These are phyloP conservation scores for Drosophila basisetae DNA, from an alignment of 2,888 invertebrate species.

Conservation along the genomic window DNA sequence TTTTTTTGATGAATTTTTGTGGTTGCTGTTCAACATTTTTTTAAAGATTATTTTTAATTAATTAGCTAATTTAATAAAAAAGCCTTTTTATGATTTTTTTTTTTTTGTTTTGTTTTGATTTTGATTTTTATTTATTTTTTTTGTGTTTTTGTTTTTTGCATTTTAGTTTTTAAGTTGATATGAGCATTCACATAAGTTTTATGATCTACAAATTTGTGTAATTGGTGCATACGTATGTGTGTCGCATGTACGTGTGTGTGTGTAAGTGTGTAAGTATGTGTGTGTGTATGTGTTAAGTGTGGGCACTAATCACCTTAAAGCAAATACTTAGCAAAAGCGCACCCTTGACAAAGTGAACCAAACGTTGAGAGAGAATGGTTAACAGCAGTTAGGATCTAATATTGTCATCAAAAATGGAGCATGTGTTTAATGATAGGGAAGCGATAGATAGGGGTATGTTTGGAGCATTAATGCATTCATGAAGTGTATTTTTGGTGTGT, in stretches of 20 bases:
- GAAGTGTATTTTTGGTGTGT: background rate
- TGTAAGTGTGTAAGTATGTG: conserved; percentile 15
- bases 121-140: conserved; percentile 5
- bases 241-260: conserved; percentile 5
- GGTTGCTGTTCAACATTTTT: conserved; percentile 41
- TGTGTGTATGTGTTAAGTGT: background rate
- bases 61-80: conserved; percentile 71
- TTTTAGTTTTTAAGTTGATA: conserved; percentile 63
- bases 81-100: conserved; percentile 31
- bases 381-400: conserved; percentile 70
- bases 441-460: conserved; percentile 11
- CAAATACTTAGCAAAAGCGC: conserved; percentile 44
- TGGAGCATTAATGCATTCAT: conserved; percentile 4
- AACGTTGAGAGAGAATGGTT: conserved; percentile 34
- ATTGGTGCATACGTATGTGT: conserved; percentile 15
- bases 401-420: conserved; percentile 75
- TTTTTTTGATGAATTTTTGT: conserved; percentile 41
- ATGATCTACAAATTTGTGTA: conserved; percentile 37
- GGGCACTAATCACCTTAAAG: conserved; percentile 13
- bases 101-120: conserved; percentile 41
- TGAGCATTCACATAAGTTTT: conserved; percentile 75
- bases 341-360: conserved; percentile 42
- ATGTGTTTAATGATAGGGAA: conserved; percentile 30
- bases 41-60: conserved; percentile 38
- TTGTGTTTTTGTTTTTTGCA: conserved; percentile 43